These are phyloP conservation scores for Ciconia nigra DNA, from an alignment of 2,797 vertebrate genomes.

Conservation along the genomic window DNA sequence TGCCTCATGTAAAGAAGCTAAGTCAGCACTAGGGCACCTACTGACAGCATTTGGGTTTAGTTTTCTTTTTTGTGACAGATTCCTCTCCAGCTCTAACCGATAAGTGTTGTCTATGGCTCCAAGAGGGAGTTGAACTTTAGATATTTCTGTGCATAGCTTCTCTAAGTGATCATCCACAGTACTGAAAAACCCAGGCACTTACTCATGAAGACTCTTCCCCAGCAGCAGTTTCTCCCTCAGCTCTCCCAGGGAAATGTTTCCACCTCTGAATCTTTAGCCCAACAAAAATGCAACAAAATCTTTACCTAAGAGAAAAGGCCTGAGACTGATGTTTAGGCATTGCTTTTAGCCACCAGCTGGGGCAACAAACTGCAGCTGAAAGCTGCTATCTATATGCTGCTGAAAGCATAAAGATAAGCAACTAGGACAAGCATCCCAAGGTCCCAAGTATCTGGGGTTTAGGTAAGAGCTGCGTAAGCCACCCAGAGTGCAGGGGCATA, in stretches of 20 bases:
- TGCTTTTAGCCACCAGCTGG: background rate
- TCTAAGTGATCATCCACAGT: background rate
- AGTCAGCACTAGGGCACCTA: background rate
- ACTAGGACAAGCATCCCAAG: background rate
- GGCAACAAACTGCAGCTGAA: background rate
- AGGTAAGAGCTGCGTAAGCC: background rate
- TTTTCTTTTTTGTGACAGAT: background rate
- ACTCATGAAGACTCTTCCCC: background rate
- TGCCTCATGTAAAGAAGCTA: background rate
- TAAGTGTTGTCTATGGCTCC: background rate
- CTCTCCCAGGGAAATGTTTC: background rate
- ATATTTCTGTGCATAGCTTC: background rate
- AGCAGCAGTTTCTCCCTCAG: background rate
- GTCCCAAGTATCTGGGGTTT: background rate
- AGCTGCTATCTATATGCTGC: background rate
- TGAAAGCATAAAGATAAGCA: background rate
- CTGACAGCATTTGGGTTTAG: background rate
- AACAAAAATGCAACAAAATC: background rate
- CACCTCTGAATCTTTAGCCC: background rate
- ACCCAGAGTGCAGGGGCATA: background rate
- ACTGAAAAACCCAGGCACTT: background rate
- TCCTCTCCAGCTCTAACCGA: background rate
- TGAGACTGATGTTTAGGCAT: background rate
- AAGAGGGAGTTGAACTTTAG: background rate
- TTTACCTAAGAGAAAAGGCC: background rate